Base-by-base conservation (phyloP, 1,140 invertebrate species). In the Lasioglossum baleicum region DNA sequence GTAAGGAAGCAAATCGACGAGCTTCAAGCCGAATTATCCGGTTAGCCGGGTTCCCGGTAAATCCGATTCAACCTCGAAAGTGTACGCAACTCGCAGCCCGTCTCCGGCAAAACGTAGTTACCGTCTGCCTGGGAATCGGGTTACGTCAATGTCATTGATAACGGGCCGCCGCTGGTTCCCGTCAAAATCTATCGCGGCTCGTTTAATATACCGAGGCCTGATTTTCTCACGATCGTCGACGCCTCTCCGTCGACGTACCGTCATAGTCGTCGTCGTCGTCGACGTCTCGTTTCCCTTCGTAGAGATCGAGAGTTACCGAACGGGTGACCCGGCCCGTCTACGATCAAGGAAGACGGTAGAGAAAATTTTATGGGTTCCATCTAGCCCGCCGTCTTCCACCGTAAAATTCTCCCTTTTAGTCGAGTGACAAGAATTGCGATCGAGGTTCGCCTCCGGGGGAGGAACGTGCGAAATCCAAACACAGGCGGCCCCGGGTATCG, bases 71-170 rank as follows among this genome's bases (percentile, higher is more conserved):
- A 87, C 58, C 72, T 77, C 63, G 48, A 75, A 76, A 69, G 72
- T 66, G 82, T 76, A 83, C 74, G 75, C 81, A 83, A 67, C 42
- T 44, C 76, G 48, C 60, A 40, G 65, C 10, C 67, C 58, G 20
- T 10, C 20, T 44, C 3, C 44, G 13, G n/a, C 40, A 78, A 83
- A 80, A 84, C 73, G 67, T 73, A 72, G 83, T 80, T 88, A 87
- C 77, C 74, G 81, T 56, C 77, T 70, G 64, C 73, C 66, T 42
- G 82, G 83, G 82, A 88, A 89, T 89, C 80, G 84, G 77, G 85
- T 88, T 88, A 89, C 83, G 87, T 86, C 82, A 87, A 89, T 81
- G 80, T 87, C 87, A 86, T 83, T 86, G 83, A 83, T 86, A 87
- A 88, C 83, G 58, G 51, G 61, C 78, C 82, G n/a, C 17, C 75